Evolutionary conservation across 2,888 invertebrate species (phyloP), one percentile per base, ranked within the genome.

Genomic region (Acrobasis consociella): DNA sequence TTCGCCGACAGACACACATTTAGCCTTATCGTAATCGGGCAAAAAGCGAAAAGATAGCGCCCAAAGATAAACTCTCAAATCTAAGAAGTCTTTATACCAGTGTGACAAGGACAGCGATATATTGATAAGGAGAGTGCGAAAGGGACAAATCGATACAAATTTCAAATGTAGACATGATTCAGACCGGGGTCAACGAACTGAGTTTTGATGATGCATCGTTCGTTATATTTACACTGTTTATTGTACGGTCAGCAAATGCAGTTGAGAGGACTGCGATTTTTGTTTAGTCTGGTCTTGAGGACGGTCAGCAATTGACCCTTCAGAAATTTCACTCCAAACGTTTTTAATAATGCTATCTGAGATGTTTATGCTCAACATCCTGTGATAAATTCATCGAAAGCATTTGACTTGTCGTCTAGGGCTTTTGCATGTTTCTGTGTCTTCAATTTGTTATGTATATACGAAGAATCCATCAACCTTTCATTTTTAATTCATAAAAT

Each of bases 141-240:
- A 69, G 73, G 64, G 81, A 81, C 68, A 64, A 69, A 60, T 62
- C 65, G 67, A 72, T 70, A 75, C 77, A 77, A 81, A 81, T 81
- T 78, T 78, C 75, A 71, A 69, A 67, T 75, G 71, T 66, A 71
- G 77, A 77, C 78, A 74, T 85, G 86, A 85, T 77, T 84, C 85
- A 84, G 73, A 67, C 68, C 59, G 72, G 70, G 81, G 72, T 72
- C 83, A 75, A 65, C 71, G 83, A 82, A 74, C 86, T 70, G 68
- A 73, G 80, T 81, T 85, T 86, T 80, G 84, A 85, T 83, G 85
- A 85, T 78, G 76, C 83, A 82, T 81, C 76, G 75, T 64, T 67
- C 13, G 56, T 65, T 65, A 66, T 62, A 60, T 64, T 59, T 62
- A 60, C 56, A 62, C 31, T 55, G 37, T 52, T 60, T 58, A 50